These are phyloP conservation scores for Tachycineta bicolor DNA, from an alignment of 2,113 vertebrate species.

Conservation along the genomic window DNA sequence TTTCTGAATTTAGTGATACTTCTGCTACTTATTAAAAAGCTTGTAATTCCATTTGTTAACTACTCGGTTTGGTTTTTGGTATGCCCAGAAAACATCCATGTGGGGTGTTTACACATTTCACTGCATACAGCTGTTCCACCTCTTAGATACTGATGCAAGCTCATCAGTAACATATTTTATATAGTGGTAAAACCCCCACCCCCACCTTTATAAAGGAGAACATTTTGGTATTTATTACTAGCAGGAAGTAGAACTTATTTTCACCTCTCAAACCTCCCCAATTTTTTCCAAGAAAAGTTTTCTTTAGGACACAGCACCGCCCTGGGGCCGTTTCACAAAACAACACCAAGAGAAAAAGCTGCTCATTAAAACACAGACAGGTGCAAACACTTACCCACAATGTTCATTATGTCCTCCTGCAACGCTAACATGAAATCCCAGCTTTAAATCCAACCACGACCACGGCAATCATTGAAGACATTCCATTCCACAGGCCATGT, in stretches of 20 bases:
- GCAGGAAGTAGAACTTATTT: background rate
- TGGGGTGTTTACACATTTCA: background rate
- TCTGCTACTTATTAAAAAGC: background rate
- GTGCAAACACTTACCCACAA: background rate
- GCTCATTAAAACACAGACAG: fast-evolving
- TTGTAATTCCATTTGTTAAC: background rate
- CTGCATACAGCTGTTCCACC: background rate
- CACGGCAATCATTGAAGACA: background rate
- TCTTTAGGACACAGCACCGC: background rate
- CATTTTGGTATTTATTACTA: background rate
- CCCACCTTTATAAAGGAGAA: background rate
- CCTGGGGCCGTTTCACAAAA: background rate
- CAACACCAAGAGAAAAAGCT: fast-evolving
- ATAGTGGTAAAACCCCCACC: background rate
- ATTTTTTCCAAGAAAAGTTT: fast-evolving
- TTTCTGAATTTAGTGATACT: background rate
- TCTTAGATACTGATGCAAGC: background rate
- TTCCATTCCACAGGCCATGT: background rate
- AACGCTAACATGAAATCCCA: fast-evolving
- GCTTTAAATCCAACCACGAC: background rate
- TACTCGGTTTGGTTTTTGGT: background rate
- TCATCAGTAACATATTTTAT: background rate
- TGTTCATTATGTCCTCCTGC: background rate
- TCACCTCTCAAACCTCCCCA: fast-evolving
- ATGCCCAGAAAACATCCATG: background rate